These are phyloP conservation scores for Ophion slaviceki DNA, from an alignment of 2,888 invertebrate species.

Conservation along the genomic window DNA sequence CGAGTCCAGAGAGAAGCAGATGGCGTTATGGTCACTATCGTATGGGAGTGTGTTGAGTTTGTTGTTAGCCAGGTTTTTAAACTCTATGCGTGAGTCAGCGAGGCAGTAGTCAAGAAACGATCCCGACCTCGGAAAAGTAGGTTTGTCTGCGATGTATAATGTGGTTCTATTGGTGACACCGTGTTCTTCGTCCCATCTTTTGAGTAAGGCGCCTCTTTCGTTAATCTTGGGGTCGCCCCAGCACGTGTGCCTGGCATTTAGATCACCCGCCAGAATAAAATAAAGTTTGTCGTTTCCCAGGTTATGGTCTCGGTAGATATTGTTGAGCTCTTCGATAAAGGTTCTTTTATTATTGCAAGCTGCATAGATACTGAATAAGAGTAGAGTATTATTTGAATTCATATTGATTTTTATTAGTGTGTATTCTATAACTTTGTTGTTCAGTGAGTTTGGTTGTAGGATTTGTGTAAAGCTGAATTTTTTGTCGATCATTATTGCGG, in stretches of 20 bases:
- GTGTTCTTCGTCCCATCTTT: slow-evolving; percentile 37
- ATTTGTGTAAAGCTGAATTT: slow-evolving; percentile 22
- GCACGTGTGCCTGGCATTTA: too few relatives aligned
- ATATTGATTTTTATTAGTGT: slow-evolving; percentile 47
- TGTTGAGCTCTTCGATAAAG: slow-evolving; percentile 61
- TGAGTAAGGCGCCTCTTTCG: slow-evolving; percentile 38
- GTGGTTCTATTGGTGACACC: not conserved
- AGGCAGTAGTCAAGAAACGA: slow-evolving; percentile 60
- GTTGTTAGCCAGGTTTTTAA: too few relatives aligned
- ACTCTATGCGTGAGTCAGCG: slow-evolving; percentile 9
- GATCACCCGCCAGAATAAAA: slow-evolving; percentile 21
- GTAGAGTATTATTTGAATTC: slow-evolving; percentile 12
- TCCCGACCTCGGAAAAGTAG: slow-evolving; percentile 41
- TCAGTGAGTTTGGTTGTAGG: not conserved
- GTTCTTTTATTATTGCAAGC: slow-evolving; percentile 38
- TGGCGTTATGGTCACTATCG: too few relatives aligned
- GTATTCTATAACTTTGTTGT: slow-evolving; percentile 39
- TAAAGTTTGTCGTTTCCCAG: slow-evolving; percentile 21
- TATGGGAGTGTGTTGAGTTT: too few relatives aligned
- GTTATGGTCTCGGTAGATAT: slow-evolving; percentile 26
- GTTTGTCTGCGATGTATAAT: slow-evolving; percentile 13
- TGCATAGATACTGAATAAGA: slow-evolving; percentile 59
- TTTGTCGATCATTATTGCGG: slow-evolving; percentile 59
- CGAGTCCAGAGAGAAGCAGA: too few relatives aligned
- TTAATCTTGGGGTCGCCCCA: slow-evolving; percentile 37